Evolutionary conservation across 2,113 vertebrate species (phyloP), one percentile per base, ranked within the genome.

Genomic region (Theristicus caerulescens): DNA sequence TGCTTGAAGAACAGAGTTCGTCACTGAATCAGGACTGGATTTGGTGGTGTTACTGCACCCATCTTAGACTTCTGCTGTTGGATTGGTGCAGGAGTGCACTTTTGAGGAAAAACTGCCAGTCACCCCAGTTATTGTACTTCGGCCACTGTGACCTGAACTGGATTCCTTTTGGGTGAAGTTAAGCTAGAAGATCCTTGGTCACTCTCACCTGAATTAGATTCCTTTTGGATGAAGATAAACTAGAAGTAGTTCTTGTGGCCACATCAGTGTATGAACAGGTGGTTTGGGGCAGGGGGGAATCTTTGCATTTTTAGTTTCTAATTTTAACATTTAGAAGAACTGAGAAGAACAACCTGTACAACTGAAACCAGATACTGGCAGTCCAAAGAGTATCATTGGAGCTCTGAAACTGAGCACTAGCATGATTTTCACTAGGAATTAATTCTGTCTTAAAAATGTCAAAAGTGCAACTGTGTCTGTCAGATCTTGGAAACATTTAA

Each of bases 241-340:
- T 15, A 7, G 29, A 62, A 86, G 8, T 55, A 32, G 67, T 5
- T 36, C 57, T 14, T 51, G 7, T 38, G 20, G 46, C 27, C 10
- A 10, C 32, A 22, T 55, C 22, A 71, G 4, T 34, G 19, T 25
- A 46, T 6, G 2, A 61, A 40, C 5, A 65, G 11, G 17, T 64
- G 16, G 4, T 1, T 17, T 64, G 7, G 2, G 1, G 22, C 22
- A 12, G 34, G 26, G 15, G 5, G 2, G 1, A 11, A 16, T 2
- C 3, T 27, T 47, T 61, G 6, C 26, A 22, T 61, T 77, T 80
- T 91, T 52, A 24, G 7, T 69, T 88, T 83, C 29, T 66, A 52
- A 57, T 86, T 81, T 73, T 70, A 49, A n/a, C 3, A 65, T 42
- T 21, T 24, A 34, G 40, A 64, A 32, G 36, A 55, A 40, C 7